Percentiles rank a stretch among this genome's conserved stretches.
Conservation (phyloP, 1,140 invertebrate genomes). For the Drosophila fuyamai region DNA sequence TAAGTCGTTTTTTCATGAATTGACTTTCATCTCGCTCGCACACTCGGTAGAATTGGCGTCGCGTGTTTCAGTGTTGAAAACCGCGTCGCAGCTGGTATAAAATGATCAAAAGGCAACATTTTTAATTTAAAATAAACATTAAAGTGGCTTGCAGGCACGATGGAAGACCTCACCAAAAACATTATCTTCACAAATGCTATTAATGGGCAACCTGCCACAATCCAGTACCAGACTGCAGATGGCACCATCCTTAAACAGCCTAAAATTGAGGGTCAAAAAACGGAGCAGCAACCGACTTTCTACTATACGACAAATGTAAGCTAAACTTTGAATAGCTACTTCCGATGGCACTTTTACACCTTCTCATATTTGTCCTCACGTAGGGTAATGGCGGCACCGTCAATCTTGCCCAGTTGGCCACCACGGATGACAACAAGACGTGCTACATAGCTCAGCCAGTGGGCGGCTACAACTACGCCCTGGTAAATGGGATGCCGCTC, state of each 20-base stretch:
- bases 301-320: slow-evolving; percentile 89
- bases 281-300: slow-evolving; percentile 87
- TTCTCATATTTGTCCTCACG: background rate
- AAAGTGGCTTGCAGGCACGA: slow-evolving; percentile 48
- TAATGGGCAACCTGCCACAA: slow-evolving; percentile 81
- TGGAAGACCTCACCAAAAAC: slow-evolving; percentile 84
- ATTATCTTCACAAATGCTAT: slow-evolving; percentile 84
- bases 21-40: slow-evolving; percentile 37
- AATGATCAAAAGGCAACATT: slow-evolving; percentile 1
- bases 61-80: slow-evolving; percentile 57
- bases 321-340: too few relatives aligned
- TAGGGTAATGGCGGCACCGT: slow-evolving; percentile 86
- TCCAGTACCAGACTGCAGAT: slow-evolving; percentile 84
- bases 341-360: too few relatives aligned
- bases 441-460: slow-evolving; percentile 90
- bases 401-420: slow-evolving; percentile 87
- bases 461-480: slow-evolving; percentile 88
- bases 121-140: slow-evolving; percentile 12
- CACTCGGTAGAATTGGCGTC: slow-evolving; percentile 30
- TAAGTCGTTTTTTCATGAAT: slow-evolving; percentile 57
- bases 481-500: slow-evolving; percentile 87
- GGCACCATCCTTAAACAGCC: slow-evolving; percentile 83
- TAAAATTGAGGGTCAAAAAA: slow-evolving; percentile 83
- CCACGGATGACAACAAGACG: slow-evolving; percentile 87
- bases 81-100: slow-evolving; percentile 25